Evolutionary conservation across 2,888 invertebrate genomes (phyloP), one percentile per base, ranked within the genome.

Genomic region (Spodoptera exigua): DNA sequence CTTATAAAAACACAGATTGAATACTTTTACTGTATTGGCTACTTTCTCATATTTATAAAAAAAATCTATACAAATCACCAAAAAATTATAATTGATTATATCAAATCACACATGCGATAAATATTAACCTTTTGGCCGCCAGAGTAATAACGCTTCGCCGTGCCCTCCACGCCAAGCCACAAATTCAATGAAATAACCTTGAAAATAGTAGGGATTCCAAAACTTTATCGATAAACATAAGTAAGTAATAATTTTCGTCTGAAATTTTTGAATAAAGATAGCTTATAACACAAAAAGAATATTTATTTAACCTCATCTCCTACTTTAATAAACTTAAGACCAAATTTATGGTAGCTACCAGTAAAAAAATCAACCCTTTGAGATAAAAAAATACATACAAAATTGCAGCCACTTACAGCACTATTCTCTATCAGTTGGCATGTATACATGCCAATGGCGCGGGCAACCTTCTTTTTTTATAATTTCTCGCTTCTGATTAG

Each of bases 221-320:
- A 57, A 57, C 27, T 17, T 57, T 57, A 57, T 57, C 57, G 57
- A 57, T 57, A 57, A 57, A 57, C 48, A n/a, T n/a, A n/a, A n/a
- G n/a, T n/a, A n/a, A n/a, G n/a, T 49, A 57, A 32, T 57, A 48
- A 57, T 49, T 57, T 37, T 32, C 57, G 57, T 57, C 44, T 57
- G 57, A 49, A 48, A 16, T n/a, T 43, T 48, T 56, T 40, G 36
- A 48, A 36, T 48, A 56, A 48, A n/a, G n/a, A 56, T 35, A 32
- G 44, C 49, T 57, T 57, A 48, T 57, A 49, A 57, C 49, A 44
- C 16, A 47, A 57, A 57, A 57, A 57, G 10, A 57, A 49, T 57
- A 32, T 57, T 49, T 49, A 57, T 57, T 57, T 57, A 57, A 57
- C 49, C 57, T 57, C 17, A 47, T 49, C 41, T 44, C 57, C 57